A percentile compares a stretch with the other conserved stretches of the same genome.
Conservation (phyloP, 2,888 invertebrate species). For the Dasypogon diadema region DNA sequence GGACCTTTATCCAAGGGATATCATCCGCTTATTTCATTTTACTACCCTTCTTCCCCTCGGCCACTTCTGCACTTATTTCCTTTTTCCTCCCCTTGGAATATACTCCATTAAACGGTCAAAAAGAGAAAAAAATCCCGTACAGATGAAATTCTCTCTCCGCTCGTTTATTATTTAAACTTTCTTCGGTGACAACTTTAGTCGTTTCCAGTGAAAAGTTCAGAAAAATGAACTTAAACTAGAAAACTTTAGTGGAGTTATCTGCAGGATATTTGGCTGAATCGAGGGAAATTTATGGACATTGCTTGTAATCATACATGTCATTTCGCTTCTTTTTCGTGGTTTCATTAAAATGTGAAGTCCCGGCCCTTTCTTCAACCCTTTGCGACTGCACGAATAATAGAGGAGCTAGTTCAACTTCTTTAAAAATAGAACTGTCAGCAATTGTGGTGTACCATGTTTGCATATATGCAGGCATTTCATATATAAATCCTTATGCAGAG, state of each 20-base stretch:
- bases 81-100: neutral
- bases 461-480: no score
- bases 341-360: slow-evolving; percentile 8
- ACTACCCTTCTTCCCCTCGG: neutral
- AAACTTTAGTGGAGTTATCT: slow-evolving; percentile 43
- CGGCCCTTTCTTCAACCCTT: no score
- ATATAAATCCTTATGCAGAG: no score
- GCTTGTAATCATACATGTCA: slow-evolving; percentile 37
- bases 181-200: slow-evolving; percentile 50
- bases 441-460: no score
- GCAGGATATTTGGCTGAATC: slow-evolving; percentile 39
- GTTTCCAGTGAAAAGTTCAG: slow-evolving; percentile 49
- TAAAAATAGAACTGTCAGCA: no score
- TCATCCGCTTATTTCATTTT: slow-evolving; percentile 46
- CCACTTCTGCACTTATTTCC: neutral
- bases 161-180: slow-evolving; percentile 50
- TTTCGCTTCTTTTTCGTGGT: neutral
- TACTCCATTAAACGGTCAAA: slow-evolving; percentile 43
- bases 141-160: slow-evolving; percentile 36
- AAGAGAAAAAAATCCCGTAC: slow-evolving; percentile 1
- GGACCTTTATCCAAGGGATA: slow-evolving; percentile 24
- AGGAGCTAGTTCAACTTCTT: no score
- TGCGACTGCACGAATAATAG: no score
- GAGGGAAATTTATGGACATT: slow-evolving; percentile 41
- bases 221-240: slow-evolving; percentile 45